phyloP scores from a whole-genome alignment of 2,797 vertebrate species.

The Muscicapa comitata region DNA sequence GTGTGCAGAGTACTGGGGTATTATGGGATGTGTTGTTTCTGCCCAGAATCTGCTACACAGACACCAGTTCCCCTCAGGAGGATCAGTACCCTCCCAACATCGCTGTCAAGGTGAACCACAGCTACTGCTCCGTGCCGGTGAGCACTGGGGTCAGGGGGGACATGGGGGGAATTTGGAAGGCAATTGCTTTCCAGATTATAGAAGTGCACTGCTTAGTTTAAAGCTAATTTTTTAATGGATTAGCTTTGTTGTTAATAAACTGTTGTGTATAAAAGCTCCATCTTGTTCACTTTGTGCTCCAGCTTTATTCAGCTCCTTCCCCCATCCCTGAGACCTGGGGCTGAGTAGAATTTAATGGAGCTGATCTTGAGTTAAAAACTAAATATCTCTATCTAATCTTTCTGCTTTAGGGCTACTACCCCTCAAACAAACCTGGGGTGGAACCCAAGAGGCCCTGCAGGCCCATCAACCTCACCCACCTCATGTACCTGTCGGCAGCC shows the following conservation, averaged over 20 bases:
- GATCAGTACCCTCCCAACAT: conserved; percentile 99
- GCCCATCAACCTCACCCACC: conserved; percentile 96
- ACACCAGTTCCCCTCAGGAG: conserved; percentile 93
- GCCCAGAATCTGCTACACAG: conserved; percentile 95
- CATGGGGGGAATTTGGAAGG: fast-evolving
- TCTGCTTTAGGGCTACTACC: conserved; percentile 90
- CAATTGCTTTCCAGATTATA: background rate
- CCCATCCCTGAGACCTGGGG: background rate
- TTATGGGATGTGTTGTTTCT: background rate
- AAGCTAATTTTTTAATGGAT: background rate
- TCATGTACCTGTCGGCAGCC: conserved; percentile 93
- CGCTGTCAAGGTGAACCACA: conserved; percentile 97
- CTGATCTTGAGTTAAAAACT: background rate
- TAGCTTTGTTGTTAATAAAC: background rate
- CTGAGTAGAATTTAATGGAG: background rate
- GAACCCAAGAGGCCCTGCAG: conserved; percentile 96
- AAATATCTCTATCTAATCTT: fast-evolving
- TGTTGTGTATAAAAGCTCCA: background rate
- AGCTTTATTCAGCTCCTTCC: background rate
- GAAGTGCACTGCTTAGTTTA: background rate
- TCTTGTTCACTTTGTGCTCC: background rate
- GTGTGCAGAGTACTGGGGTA: background rate
- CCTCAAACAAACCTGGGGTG: conserved; percentile 97
- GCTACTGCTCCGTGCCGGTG: conserved; percentile 97
- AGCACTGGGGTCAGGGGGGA: background rate